Evolutionary conservation across 2,888 invertebrate genomes (phyloP), one percentile per base, ranked within the genome.

Genomic region (Salticus scenicus): DNA sequence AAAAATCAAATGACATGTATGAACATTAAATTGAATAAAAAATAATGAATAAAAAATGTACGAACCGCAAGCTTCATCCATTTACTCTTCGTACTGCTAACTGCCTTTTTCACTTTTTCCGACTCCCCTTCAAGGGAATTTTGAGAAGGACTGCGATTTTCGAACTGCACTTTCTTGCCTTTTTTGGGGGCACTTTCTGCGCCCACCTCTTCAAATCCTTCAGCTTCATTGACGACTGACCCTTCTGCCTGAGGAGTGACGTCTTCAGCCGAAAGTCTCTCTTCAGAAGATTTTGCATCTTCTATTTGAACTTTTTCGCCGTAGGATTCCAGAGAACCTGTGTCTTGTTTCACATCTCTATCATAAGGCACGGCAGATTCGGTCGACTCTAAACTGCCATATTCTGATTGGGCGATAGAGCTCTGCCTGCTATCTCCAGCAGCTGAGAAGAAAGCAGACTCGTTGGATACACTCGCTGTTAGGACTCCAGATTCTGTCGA

Each of bases 61-160:
- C 88, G 78, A 81, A 89, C 89, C 88, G 87, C 88, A 66, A 88
- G 83, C 69, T 87, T 88, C 74, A 88, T 87, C 89, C 89, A 89
- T 82, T 89, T 89, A 73, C 87, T 88, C 75, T 89, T 89, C 72
- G 88, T 88, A 57, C 87, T 88, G 14, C 77, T 83, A 31, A 75
- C 78, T n/a, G 80, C 74, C 37, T 83, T 83, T 64, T 76, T 78
- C 33, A 64, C 30, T 47, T 79, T 83, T 1, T 83, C 85, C 28
- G 47, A 14, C 12, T 66, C 80, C 1, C 47, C 82, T 8, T 71
- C 83, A 24, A 63, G 72, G 17, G 63, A 66, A 28, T 81, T 76
- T 20, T 30, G 24, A 10, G 79, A 79, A 51, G 74, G 64, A 30
- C 75, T 80, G 27, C 71, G 41, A 69, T 57, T 75, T 20, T 70